A percentile compares a stretch with the other conserved stretches of the same genome.
Evolutionary conservation across 2,888 invertebrate species (phyloP).

Genomic region (Lepidocyrtoides sp.): DNA sequence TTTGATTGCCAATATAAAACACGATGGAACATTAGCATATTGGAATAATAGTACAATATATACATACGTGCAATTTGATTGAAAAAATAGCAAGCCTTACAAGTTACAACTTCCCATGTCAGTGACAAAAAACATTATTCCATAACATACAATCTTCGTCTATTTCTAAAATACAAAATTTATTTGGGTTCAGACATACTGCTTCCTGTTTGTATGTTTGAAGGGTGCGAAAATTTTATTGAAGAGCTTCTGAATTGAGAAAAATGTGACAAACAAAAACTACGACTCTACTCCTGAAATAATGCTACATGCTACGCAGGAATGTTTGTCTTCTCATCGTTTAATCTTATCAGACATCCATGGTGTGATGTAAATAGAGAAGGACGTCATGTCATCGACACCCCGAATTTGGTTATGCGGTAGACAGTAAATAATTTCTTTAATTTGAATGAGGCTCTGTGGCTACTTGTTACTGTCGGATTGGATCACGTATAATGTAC

Average conservation of each 20-base stretch:
- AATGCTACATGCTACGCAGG: too few species aligned
- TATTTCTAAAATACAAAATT: conserved; percentile 20
- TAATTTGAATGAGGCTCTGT: conserved; percentile 73
- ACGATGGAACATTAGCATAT: too few species aligned
- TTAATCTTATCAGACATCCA: conserved; percentile 50
- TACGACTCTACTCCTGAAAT: too few species aligned
- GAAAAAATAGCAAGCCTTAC: too few species aligned
- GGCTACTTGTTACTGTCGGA: conserved; percentile 68
- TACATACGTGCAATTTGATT: too few species aligned
- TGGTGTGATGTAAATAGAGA: conserved; percentile 78
- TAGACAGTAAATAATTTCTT: conserved; percentile 79
- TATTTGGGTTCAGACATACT: conserved; percentile 52
- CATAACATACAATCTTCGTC: background rate
- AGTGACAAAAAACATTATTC: conserved; percentile 1
- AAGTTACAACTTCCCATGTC: too few species aligned
- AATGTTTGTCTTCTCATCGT: conserved; percentile 2
- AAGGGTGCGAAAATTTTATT: too few species aligned
- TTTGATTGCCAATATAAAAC: too few species aligned
- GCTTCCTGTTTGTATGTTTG: too few species aligned
- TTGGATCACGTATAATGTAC: conserved; percentile 39
- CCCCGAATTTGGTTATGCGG: conserved; percentile 76
- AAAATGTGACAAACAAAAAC: too few species aligned
- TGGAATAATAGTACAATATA: too few species aligned
- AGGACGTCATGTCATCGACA: conserved; percentile 80
- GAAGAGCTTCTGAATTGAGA: too few species aligned